Base-by-base conservation (phyloP, 2,113 vertebrate genomes). In the Apus apus region DNA sequence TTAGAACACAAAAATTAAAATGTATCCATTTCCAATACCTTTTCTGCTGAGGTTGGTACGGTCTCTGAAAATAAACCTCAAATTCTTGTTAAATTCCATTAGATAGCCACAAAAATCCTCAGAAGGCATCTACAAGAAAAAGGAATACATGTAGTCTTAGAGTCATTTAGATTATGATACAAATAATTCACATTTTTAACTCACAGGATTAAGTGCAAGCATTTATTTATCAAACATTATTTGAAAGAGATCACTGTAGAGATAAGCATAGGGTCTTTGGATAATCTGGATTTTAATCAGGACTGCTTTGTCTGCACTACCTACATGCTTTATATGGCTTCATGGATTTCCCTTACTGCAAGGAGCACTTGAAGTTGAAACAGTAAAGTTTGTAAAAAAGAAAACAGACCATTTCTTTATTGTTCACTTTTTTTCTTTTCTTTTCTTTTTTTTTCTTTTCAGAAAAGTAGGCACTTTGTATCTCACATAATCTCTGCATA, bases 401-500 rank as follows among this genome's bases (percentile, higher is more conserved):
- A 60, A 71, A 76, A 23, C 2, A 50, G 36, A 13, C 58, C 16
- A n/a, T 34, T 26, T 73, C 30, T 64, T 76, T 71, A 15, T 26
- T 75, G 8, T 43, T 1, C 0, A 2, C 46, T 80, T 71, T 71
- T 18, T n/a, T n/a, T n/a, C n/a, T n/a, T n/a, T n/a, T n/a, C n/a
- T n/a, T n/a, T n/a, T n/a, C 6, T 71, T 71, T 12, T 40, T 56
- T 50, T 71, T 71, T 12, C 36, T 56, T 50, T 64, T 43, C 27
- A 76, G 87, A 72, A 80, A 89, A 83, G 48, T 1, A 1, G 3
- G 5, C 3, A n/a, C 14, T 78, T 89, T 86, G n/a, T 87, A 30
- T 43, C 5, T 62, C 16, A 32, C 23, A 20, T 61, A 26, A 46
- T 65, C 21, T 64, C 77, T 38, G 14, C 29, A 64, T 10, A 76